Conservation (phyloP, 2,797 vertebrate genomes). For the Betta splendens region DNA sequence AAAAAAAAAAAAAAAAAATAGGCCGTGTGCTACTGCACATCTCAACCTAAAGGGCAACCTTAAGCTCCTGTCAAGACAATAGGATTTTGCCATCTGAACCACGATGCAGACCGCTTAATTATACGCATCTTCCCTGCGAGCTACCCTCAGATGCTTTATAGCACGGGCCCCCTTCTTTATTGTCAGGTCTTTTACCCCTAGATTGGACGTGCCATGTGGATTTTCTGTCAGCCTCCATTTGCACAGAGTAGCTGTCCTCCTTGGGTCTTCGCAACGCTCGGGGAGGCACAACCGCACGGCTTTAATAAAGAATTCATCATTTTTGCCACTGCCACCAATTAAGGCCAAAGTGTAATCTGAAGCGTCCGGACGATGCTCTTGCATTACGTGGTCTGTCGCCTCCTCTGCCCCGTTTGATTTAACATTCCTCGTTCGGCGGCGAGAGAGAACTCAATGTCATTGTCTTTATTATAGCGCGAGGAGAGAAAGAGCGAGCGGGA, state of each 20-base stretch:
- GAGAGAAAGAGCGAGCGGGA: slow-evolving; percentile 1
- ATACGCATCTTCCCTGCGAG: slow-evolving; percentile 74
- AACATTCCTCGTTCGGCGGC: slow-evolving; percentile 73
- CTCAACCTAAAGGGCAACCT: slow-evolving; percentile 81
- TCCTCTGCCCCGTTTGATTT: slow-evolving; percentile 79
- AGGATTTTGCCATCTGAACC: slow-evolving; percentile 80
- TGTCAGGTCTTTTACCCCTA: slow-evolving; percentile 63
- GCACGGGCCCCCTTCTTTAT: slow-evolving; percentile 61
- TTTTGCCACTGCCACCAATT: slow-evolving; percentile 77
- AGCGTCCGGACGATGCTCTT: slow-evolving; percentile 75
- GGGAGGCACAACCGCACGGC: slow-evolving; percentile 48
- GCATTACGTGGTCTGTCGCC: slow-evolving; percentile 72
- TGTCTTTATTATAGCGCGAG: slow-evolving; percentile 64
- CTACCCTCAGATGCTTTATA: slow-evolving; percentile 65
- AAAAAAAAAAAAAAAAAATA: slow-evolving; percentile 51
- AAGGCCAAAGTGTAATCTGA: slow-evolving; percentile 76
- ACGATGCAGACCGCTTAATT: slow-evolving; percentile 79
- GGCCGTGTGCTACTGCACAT: slow-evolving; percentile 50
- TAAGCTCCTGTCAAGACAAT: slow-evolving; percentile 85
- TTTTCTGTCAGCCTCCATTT: slow-evolving; percentile 81
- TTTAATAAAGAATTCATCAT: slow-evolving; percentile 80
- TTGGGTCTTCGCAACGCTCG: slow-evolving; percentile 37
- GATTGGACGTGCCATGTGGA: slow-evolving; percentile 68
- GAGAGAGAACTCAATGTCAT: slow-evolving; percentile 74
- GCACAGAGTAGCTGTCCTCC: slow-evolving; percentile 58